Percentiles rank a stretch among this genome's conserved stretches.
These are phyloP conservation scores for Mesorhabditis belari DNA, from an alignment of 2,888 invertebrate genomes.

Conservation along the genomic window DNA sequence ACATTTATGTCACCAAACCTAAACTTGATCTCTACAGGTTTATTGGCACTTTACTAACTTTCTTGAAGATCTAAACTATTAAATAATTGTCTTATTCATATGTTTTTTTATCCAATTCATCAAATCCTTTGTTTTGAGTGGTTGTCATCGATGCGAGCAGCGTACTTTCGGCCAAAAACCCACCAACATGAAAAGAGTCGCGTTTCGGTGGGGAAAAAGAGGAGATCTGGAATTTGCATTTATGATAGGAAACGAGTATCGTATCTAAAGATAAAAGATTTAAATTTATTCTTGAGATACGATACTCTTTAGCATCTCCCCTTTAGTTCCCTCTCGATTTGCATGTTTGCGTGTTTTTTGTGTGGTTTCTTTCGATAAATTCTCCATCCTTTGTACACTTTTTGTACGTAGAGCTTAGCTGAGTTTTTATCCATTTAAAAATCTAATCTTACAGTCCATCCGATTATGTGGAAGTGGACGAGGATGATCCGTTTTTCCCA, in stretches of 20 bases:
- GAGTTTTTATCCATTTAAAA: neutral
- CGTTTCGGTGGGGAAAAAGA: neutral
- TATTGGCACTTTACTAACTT: too few relatives aligned
- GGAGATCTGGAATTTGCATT: too few relatives aligned
- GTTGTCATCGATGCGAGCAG: neutral
- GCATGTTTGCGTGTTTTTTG: neutral
- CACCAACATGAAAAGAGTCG: neutral
- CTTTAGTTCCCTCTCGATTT: neutral
- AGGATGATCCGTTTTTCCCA: slow-evolving; percentile 52
- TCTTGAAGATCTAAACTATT: too few relatives aligned
- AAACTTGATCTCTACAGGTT: too few relatives aligned
- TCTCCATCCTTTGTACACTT: neutral
- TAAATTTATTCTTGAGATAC: too few relatives aligned
- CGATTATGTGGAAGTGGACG: slow-evolving; percentile 49
- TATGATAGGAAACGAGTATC: too few relatives aligned
- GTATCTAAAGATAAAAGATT: too few relatives aligned
- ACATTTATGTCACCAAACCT: too few relatives aligned
- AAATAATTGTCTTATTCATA: neutral
- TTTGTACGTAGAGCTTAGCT: neutral
- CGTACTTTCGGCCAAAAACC: neutral
- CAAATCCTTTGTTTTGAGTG: neutral
- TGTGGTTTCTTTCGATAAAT: neutral
- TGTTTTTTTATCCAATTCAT: neutral
- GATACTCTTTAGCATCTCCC: neutral
- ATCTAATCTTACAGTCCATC: slow-evolving; percentile 30